These are phyloP conservation scores for Pristionchus entomophagus DNA, from an alignment of 2,888 invertebrate genomes.

Conservation along the genomic window DNA sequence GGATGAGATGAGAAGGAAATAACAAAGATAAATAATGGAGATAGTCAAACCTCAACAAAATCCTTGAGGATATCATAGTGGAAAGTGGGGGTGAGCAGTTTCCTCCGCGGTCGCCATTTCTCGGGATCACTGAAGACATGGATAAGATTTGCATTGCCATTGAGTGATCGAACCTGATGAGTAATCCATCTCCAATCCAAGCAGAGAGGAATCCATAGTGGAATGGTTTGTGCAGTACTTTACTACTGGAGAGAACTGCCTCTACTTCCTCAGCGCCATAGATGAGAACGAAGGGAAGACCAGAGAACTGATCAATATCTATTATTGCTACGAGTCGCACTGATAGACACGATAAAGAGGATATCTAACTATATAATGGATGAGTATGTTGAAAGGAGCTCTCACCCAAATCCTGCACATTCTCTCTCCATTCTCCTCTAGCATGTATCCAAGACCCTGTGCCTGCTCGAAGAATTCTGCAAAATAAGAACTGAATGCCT, in stretches of 20 bases:
- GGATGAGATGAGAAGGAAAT: constrained; percentile 16
- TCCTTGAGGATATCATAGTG: constrained; percentile 79
- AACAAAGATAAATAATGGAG: background rate
- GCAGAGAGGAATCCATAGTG: constrained; percentile 78
- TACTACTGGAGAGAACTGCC: constrained; percentile 75
- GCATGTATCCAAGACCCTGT: constrained; percentile 73
- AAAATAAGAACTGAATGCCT: constrained; percentile 29
- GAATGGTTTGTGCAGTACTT: constrained; percentile 76
- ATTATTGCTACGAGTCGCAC: background rate
- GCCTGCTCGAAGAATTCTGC: constrained; percentile 75
- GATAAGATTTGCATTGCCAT: background rate
- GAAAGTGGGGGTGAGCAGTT: constrained; percentile 78
- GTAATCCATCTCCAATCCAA: constrained; percentile 80
- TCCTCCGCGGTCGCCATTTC: constrained; percentile 78
- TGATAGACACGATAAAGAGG: background rate
- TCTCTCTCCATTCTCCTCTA: constrained; percentile 63
- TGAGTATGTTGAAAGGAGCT: background rate
- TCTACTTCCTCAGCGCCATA: constrained; percentile 75
- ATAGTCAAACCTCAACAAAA: constrained; percentile 74
- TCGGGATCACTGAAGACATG: constrained; percentile 69
- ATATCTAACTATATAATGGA: too few species aligned
- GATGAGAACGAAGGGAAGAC: constrained; percentile 73
- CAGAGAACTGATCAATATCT: constrained; percentile 36
- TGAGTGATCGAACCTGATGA: constrained; percentile 76
- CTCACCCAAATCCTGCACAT: constrained; percentile 72